Base-by-base conservation (phyloP, 2,888 invertebrate species). In the Ligdia adustata region DNA sequence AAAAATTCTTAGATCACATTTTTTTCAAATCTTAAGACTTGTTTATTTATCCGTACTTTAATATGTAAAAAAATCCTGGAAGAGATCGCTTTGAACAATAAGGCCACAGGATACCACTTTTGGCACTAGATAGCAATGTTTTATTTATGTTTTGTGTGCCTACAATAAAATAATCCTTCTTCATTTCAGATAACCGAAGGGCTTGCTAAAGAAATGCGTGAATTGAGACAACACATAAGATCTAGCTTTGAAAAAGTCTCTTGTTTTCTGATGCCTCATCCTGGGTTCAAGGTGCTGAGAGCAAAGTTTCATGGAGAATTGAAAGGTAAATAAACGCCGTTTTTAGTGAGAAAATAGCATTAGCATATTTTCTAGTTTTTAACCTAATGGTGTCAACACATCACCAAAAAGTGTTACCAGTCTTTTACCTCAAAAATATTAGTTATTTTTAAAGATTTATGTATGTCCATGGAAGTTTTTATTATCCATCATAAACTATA, bases 271-370 rank as follows among this genome's bases (percentile, higher is more conserved):
- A 49, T 55, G 55, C 55, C 55, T 7, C 55, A 55, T 22, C 55
- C 55, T 12, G 55, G 55, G 7, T 37, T 39, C 13, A 22, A 18
- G 2, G 48, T 50, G 1, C 11, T 41, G 1, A 18, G n/a, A 2
- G 0, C 13, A 5, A 4, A 3, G 0, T 41, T 18, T 14, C 6
- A 16, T 0, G 47, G 47, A 95, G 62, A 92, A 98, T 52, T 90
- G 99, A 3, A 93, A 95, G 89, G 94, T 95, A 61, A 15, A 18
- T 35, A 4, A n/a, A n/a, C n/a, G n/a, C n/a, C n/a, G n/a, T n/a
- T n/a, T n/a, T 16, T 32, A 11, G 3, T 13, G 7, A n/a, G 2
- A 12, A 6, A 14, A 14, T 22, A 1, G 22, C 4, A 9, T 24
- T 14, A 2, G 9, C 9, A 31, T 15, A 2, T n/a, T n/a, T 15